phyloP scores from a whole-genome alignment of 2,113 vertebrate genomes.

The Apodemus sylvaticus region DNA sequence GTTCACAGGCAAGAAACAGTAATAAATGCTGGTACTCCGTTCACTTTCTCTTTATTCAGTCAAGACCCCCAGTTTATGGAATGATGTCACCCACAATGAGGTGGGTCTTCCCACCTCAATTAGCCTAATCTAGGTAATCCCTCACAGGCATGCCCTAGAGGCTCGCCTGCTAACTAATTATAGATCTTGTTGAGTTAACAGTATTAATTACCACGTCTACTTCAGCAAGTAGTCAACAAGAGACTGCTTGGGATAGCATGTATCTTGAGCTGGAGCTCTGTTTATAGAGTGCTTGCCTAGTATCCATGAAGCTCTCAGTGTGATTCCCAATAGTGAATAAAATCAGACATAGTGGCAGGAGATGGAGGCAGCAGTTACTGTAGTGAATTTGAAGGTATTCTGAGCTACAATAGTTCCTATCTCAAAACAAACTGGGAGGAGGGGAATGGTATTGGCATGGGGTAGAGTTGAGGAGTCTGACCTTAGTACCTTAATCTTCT shows the following conservation, averaged over 20 bases:
- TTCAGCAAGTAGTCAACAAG: conserved; percentile 2
- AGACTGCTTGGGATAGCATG: background rate
- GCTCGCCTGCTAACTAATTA: background rate
- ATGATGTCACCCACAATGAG: background rate
- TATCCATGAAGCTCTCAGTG: background rate
- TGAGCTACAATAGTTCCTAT: background rate
- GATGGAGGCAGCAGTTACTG: background rate
- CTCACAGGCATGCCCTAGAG: background rate
- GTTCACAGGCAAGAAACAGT: background rate
- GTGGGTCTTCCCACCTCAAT: background rate
- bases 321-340: background rate
- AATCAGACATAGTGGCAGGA: background rate
- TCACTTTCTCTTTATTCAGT: background rate
- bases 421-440: background rate
- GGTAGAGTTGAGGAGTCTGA: background rate
- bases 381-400: background rate
- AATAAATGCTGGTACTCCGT: background rate
- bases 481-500: background rate
- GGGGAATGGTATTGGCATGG: background rate
- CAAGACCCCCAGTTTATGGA: background rate
- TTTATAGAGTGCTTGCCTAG: background rate
- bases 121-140: background rate
- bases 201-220: conserved; percentile 13
- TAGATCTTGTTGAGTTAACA: background rate
- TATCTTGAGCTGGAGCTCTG: background rate